These are phyloP conservation scores for Bufo bufo DNA, from an alignment of 2,113 vertebrate genomes.

Conservation along the genomic window DNA sequence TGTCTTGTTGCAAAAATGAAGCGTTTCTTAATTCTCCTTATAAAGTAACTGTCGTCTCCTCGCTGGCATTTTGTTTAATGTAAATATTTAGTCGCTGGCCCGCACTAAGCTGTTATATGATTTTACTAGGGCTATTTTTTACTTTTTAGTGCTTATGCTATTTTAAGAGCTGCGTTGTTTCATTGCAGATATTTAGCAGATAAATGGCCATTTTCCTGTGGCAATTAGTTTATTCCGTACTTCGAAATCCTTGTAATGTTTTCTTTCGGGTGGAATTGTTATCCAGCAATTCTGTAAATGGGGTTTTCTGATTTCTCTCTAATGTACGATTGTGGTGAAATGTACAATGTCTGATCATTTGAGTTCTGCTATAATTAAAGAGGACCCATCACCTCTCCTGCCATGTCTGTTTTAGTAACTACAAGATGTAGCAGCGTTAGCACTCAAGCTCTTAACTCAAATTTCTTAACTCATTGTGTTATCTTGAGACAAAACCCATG, in stretches of 20 bases:
- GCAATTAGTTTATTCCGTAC: slow-evolving; percentile 20
- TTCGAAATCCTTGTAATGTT: slow-evolving; percentile 5
- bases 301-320: slow-evolving; percentile 13
- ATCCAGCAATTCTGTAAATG: neutral
- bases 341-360: neutral
- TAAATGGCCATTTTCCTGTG: neutral
- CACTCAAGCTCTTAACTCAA: too few species aligned
- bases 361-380: neutral
- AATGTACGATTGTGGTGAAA: neutral
- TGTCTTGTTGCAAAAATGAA: slow-evolving; percentile 10
- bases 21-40: slow-evolving; percentile 31
- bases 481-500: too few species aligned
- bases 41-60: slow-evolving; percentile 34
- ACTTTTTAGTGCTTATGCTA: slow-evolving; percentile 36
- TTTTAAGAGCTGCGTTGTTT: slow-evolving; percentile 20
- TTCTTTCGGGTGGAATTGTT: neutral
- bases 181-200: neutral
- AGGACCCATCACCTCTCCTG: too few species aligned
- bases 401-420: too few species aligned
- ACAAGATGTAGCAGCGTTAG: too few species aligned
- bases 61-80: slow-evolving; percentile 25
- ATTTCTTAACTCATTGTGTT: too few species aligned
- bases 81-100: slow-evolving; percentile 50
- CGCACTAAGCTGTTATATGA: slow-evolving; percentile 11
- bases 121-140: slow-evolving; percentile 52